A percentile compares a stretch with the other conserved stretches of the same genome.
Evolutionary conservation across 2,113 vertebrate species (phyloP).

Genomic region (Pangasianodon hypophthalmus): DNA sequence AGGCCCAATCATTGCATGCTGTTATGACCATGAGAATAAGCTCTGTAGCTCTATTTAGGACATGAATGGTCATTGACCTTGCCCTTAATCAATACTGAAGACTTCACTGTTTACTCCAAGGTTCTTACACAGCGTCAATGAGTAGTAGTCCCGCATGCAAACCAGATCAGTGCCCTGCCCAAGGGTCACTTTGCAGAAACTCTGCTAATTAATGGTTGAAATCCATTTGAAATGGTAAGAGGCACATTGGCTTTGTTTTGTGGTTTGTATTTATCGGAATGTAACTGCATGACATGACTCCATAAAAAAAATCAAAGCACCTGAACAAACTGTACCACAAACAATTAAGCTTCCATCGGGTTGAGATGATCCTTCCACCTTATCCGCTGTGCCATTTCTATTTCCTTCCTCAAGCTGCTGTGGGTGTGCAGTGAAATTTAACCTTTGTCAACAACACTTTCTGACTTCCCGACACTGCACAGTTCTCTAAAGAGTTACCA

Average conservation of each 20-base stretch:
- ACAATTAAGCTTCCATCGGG: neutral
- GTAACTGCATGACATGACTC: neutral
- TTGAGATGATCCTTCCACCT: conserved; percentile 7
- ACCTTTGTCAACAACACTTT: conserved; percentile 8
- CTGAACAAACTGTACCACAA: neutral
- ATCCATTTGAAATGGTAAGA: neutral
- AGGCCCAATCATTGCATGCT: neutral
- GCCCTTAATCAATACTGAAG: neutral
- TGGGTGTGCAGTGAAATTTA: conserved; percentile 8
- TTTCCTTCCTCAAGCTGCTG: conserved; percentile 36
- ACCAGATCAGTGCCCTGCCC: neutral
- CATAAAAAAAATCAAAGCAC: neutral
- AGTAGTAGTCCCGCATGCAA: neutral
- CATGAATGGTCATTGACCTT: neutral
- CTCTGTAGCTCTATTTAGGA: neutral
- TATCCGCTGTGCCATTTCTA: conserved; percentile 27
- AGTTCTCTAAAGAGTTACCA: conserved; percentile 32
- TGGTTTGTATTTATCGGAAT: neutral
- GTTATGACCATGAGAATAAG: neutral
- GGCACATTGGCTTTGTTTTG: neutral
- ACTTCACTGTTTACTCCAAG: conserved; percentile 1
- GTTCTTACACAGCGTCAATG: neutral
- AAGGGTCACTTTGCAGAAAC: neutral
- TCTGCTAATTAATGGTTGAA: neutral
- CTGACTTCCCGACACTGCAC: neutral